Percentiles rank a stretch among this genome's conserved stretches.
Conservation (phyloP, 23 tunicate species). For the Diplosoma virens region DNA sequence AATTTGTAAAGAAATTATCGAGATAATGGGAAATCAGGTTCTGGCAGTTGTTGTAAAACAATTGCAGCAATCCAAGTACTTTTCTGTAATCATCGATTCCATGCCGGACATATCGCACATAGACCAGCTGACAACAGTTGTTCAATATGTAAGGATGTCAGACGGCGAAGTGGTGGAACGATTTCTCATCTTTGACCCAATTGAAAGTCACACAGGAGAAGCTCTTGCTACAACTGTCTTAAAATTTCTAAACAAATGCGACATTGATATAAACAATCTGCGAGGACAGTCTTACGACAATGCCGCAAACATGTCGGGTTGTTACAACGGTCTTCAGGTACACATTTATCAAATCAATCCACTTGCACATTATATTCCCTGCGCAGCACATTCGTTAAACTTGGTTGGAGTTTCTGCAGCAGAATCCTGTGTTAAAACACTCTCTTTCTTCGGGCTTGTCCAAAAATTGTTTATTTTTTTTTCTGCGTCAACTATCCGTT, state of each 20-base stretch:
- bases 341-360: not conserved
- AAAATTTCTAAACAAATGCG: too few species aligned
- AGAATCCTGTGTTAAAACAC: slow-evolving; percentile 1
- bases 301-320: slow-evolving; percentile 12
- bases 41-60: not conserved
- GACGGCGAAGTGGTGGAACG: too few species aligned
- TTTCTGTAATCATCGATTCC: not conserved
- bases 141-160: too few species aligned
- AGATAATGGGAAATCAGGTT: too few species aligned
- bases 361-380: slow-evolving; percentile 14
- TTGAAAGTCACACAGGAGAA: too few species aligned
- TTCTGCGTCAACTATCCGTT: slow-evolving; percentile 26
- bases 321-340: not conserved
- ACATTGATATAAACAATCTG: not conserved
- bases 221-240: too few species aligned
- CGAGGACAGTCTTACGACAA: slow-evolving; percentile 11
- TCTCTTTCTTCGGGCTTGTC: slow-evolving; percentile 10
- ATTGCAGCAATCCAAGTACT: not conserved
- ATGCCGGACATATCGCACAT: too few species aligned
- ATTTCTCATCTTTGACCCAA: too few species aligned
- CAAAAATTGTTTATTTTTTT: slow-evolving; percentile 16
- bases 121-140: too few species aligned
- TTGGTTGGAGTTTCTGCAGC: not conserved
- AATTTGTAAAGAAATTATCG: too few species aligned
- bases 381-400: slow-evolving; percentile 23